Evolutionary conservation across 2,113 vertebrate species (phyloP).

Genomic region (Hymenochirus boettgeri): DNA sequence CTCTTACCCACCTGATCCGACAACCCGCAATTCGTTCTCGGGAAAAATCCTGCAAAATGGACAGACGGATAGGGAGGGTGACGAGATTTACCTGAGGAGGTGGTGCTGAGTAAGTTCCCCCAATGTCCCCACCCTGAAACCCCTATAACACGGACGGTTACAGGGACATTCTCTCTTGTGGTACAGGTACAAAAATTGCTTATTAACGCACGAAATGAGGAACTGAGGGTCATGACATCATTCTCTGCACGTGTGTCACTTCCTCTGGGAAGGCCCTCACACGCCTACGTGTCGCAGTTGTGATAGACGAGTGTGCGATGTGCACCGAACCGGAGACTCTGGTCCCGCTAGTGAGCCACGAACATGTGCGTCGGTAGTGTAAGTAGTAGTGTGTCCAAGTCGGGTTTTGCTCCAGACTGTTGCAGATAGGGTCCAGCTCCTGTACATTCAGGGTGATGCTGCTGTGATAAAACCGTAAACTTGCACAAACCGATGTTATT

Average conservation of each 20-base stretch:
- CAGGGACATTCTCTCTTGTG: no score
- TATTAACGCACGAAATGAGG: constrained; percentile 35
- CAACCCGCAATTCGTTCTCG: constrained; percentile 43
- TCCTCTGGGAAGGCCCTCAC: constrained; percentile 49
- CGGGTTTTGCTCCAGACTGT: no score
- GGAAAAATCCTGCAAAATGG: constrained; percentile 51
- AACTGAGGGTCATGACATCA: constrained; percentile 63
- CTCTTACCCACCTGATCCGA: constrained; percentile 75
- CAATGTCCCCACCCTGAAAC: no score
- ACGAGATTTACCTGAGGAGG: constrained; percentile 54
- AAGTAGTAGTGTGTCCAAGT: constrained; percentile 13
- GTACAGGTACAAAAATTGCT: constrained; percentile 60
- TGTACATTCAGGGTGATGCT: no score
- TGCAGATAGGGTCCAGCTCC: no score
- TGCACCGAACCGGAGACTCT: constrained; percentile 80
- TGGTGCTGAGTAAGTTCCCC: constrained; percentile 63
- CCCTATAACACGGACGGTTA: no score
- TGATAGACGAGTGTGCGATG: constrained; percentile 82
- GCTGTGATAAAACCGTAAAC: no score
- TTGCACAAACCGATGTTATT: background rate
- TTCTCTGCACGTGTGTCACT: constrained; percentile 76
- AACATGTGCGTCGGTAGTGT: constrained; percentile 60
- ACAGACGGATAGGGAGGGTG: constrained; percentile 48
- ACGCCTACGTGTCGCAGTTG: constrained; percentile 63
- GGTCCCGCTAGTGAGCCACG: constrained; percentile 75